Percentiles rank a stretch among this genome's conserved stretches.
Evolutionary conservation across 2,888 invertebrate genomes (phyloP).

Genomic region (Rambutsinella grinnellia): DNA sequence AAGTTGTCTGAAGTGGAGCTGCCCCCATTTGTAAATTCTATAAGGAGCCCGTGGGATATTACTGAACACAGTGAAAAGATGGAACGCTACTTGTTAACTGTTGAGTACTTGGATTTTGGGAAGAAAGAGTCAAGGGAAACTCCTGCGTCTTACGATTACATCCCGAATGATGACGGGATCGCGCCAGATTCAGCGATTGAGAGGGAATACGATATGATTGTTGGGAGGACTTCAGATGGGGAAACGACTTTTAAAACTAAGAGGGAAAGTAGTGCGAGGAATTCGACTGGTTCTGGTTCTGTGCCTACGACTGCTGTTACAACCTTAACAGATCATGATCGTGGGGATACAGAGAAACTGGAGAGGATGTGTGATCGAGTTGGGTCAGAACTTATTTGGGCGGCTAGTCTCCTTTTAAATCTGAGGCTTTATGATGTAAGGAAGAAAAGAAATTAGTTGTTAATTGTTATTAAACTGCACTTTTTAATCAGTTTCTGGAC

Average conservation of each 20-base stretch:
- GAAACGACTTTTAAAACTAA: background rate
- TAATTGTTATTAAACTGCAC: too few relatives aligned
- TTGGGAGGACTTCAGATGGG: background rate
- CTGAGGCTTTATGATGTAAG: conserved; percentile 62
- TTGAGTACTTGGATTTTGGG: conserved; percentile 29
- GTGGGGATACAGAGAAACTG: background rate
- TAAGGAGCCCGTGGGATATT: conserved; percentile 45
- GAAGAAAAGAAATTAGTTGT: background rate
- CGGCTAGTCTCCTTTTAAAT: conserved; percentile 60
- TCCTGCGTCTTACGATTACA: background rate
- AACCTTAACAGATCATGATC: background rate
- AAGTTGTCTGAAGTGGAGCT: conserved; percentile 22
- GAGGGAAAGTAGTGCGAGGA: too few relatives aligned
- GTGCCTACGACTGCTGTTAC: background rate
- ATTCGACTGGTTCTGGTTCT: background rate
- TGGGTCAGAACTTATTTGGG: conserved; percentile 63
- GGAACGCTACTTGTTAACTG: conserved; percentile 19
- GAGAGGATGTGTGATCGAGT: conserved; percentile 30
- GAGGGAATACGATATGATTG: conserved; percentile 41
- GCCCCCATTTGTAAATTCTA: conserved; percentile 27
- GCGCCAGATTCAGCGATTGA: conserved; percentile 27
- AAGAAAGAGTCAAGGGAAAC: background rate
- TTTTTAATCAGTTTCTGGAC: conserved; percentile 61
- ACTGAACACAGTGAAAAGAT: conserved; percentile 27
- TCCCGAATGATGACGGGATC: conserved; percentile 29